phyloP scores from a whole-genome alignment of 2,888 invertebrate species.

The Synergus laeviventris region DNA sequence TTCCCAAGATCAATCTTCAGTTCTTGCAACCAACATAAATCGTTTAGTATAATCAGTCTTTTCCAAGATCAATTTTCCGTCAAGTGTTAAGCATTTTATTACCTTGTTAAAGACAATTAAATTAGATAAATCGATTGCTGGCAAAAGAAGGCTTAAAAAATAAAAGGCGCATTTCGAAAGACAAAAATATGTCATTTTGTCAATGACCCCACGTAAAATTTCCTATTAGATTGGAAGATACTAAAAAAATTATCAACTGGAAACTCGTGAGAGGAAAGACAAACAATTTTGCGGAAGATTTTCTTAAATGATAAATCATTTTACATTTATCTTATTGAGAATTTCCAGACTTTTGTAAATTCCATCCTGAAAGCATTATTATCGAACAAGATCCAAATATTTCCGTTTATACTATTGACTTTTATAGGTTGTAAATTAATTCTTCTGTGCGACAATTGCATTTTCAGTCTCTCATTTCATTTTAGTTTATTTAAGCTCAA shows the following conservation, averaged over 20 bases:
- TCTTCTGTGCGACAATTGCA: neutral
- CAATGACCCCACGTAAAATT: neutral
- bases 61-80: constrained; percentile 8
- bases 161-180: neutral
- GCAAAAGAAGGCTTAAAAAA: neutral
- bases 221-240: neutral
- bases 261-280: neutral
- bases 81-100: neutral
- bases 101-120: neutral
- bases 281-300: neutral
- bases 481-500: too few relatives aligned
- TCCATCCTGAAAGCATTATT: neutral
- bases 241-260: neutral
- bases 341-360: neutral
- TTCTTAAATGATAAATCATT: neutral
- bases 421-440: neutral
- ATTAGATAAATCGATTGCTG: neutral
- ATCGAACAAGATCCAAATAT: neutral
- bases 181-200: neutral
- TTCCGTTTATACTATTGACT: neutral
- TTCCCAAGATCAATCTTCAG: constrained; percentile 19
- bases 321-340: neutral
- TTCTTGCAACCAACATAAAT: neutral
- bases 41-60: neutral
- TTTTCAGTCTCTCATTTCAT: neutral